Conservation (phyloP, 2,888 invertebrate species). For the Spodoptera littoralis region DNA sequence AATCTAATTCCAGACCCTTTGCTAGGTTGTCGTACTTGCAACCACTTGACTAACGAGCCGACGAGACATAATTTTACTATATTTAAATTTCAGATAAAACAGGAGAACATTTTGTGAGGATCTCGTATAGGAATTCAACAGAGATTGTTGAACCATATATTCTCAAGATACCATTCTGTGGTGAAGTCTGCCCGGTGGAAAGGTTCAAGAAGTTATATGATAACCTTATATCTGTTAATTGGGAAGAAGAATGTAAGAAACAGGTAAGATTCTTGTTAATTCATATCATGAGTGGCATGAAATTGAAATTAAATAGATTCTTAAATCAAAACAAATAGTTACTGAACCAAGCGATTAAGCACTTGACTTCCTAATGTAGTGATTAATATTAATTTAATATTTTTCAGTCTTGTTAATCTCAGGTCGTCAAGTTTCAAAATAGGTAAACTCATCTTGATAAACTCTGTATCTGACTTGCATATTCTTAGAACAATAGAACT, state of each 20-base stretch:
- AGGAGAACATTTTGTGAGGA: slow-evolving; percentile 67
- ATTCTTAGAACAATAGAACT: slow-evolving; percentile 14
- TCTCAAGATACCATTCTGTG: slow-evolving; percentile 91
- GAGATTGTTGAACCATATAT: slow-evolving; percentile 86
- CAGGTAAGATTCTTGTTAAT: slow-evolving; percentile 20
- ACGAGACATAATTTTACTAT: not conserved
- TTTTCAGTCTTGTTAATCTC: slow-evolving; percentile 14
- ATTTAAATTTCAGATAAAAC: slow-evolving; percentile 41
- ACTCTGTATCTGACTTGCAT: slow-evolving; percentile 1
- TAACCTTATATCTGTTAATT: slow-evolving; percentile 90
- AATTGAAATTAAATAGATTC: not conserved
- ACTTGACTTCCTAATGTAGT: too few species aligned
- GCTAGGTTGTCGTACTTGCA: too few species aligned
- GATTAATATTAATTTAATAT: slow-evolving; percentile 1
- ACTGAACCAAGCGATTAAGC: too few species aligned
- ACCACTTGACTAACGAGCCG: too few species aligned
- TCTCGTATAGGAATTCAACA: slow-evolving; percentile 91
- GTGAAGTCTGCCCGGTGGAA: slow-evolving; percentile 89
- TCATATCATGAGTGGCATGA: too few species aligned
- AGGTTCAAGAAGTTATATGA: slow-evolving; percentile 86
- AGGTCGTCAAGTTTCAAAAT: slow-evolving; percentile 9
- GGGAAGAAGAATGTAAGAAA: slow-evolving; percentile 90
- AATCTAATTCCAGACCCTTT: too few species aligned
- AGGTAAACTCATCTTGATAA: slow-evolving; percentile 16
- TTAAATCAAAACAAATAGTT: not conserved